Base-by-base conservation (phyloP, 2,888 invertebrate species). In the Steinernema carpocapsae region DNA sequence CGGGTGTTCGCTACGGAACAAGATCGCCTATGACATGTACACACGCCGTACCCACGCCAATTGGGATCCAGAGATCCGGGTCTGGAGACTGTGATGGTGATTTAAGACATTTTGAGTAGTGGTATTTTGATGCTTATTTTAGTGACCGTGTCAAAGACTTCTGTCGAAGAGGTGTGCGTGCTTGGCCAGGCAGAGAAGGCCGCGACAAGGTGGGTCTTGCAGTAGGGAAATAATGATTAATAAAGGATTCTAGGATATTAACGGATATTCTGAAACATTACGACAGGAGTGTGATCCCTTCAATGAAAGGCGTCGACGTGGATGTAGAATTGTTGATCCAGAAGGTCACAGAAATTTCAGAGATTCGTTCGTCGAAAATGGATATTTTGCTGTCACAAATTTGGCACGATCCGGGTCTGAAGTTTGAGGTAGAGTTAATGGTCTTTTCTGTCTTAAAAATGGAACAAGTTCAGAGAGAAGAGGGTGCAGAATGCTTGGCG, bases 391-490 rank as follows among this genome's bases (percentile, higher is more conserved):
- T 87, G 76, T 84, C 83, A 46, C 86, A 86, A 76, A 87, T 87
- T 75, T 87, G 87, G 87, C 86, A 87, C 59, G 87, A 87, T 78
- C 87, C 86, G 0, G 85, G 84, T 6, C 77, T 87, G 6, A 81
- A 82, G 24, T 87, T 85, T 75, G 84, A 85, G 80, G 85, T 83
- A 12, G 10, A 70, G 24, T 6, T 17, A 6, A 64, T 22, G 22
- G 24, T 37, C 24, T 19, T 29, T 22, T 7, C 26, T 17, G 14
- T 12, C n/a, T n/a, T 71, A 7, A 14, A 59, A 45, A 24, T 26
- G 19, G 26, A 45, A 59, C 71, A 48, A 46, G 77, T 84, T 59
- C 73, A 84, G 84, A 80, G 83, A 56, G 83, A 85, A 78, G 86
- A 86, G 77, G 86, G 86, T 1, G 85, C 86, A 1, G 84, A 85